Percentiles rank a stretch among this genome's conserved stretches.
Conservation (phyloP, 2,888 invertebrate species). For the Lepidochrysops patricia region DNA sequence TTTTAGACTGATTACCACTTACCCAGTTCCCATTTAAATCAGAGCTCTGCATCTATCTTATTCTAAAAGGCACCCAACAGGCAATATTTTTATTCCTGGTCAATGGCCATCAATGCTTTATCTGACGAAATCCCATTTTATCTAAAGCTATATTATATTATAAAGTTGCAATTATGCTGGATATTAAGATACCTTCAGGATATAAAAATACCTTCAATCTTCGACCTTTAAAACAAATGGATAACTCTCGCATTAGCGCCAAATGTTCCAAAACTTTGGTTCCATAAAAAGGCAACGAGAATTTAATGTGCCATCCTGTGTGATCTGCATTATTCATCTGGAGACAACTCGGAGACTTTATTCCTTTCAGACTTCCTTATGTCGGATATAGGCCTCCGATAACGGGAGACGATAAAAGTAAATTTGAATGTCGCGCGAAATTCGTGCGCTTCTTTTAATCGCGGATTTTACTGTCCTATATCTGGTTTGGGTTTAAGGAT, state of each 20-base stretch:
- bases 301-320: constrained; percentile 19
- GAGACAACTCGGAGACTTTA: constrained; percentile 27
- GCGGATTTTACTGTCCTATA: background rate
- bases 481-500: background rate
- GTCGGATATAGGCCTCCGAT: constrained; percentile 23
- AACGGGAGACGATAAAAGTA: constrained; percentile 7
- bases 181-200: no score
- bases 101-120: background rate
- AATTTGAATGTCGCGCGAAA: background rate
- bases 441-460: constrained; percentile 2
- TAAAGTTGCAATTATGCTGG: background rate
- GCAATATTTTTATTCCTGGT: background rate
- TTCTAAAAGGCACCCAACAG: background rate
- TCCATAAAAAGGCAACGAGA: constrained; percentile 12
- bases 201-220: background rate
- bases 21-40: background rate
- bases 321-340: constrained; percentile 58
- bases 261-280: background rate
- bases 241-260: constrained; percentile 3
- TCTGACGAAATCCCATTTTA: background rate
- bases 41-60: background rate
- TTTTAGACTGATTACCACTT: background rate
- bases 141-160: background rate
- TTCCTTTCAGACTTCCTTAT: constrained; percentile 28
- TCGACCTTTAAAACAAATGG: background rate